Evolutionary conservation across 2,888 invertebrate species (phyloP), one percentile per base, ranked within the genome.

Genomic region (Globia sparganii): DNA sequence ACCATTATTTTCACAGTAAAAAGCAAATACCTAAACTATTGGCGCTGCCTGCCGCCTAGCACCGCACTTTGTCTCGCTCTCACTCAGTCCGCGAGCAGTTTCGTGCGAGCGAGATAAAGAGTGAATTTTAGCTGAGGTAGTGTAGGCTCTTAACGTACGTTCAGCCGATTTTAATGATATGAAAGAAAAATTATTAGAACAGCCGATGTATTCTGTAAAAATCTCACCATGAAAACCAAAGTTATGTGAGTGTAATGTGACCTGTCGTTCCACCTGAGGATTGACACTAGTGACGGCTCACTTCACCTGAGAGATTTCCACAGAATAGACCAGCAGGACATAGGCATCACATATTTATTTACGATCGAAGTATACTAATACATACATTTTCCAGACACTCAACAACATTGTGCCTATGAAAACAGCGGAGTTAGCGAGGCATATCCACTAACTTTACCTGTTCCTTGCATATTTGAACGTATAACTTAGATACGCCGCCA

Each of bases 401-500:
- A 18, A 65, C 31, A 72, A 69, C 49, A 68, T 25, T 28, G 46
- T 61, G 37, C n/a, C 15, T 28, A 66, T 28, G 69, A 68, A 80
- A 58, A 69, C 8, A 40, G 28, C 4, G 11, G 31, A 80, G 68
- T 84, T 69, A 46, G 58, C n/a, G 49, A 18, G 18, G 13, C 58
- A 62, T 69, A 56, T 58, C 40, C 34, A 71, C 56, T 43, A 84
- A 80, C 40, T 85, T 80, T 53, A 62, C 49, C 62, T 70, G 66
- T 67, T 66, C 58, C 62, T 72, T 72, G 79, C 81, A 80, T 84
- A 83, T 70, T 84, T 80, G 31, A 82, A 58, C 58, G 37, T 66
- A 37, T 75, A 76, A 72, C 43, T 83, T 84, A 72, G 72, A 75
- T 43, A 69, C 72, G 80, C 28, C 40, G 56, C 61, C 43, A 84